Conservation (phyloP, 2,797 vertebrate species). For the Anas capensis region DNA sequence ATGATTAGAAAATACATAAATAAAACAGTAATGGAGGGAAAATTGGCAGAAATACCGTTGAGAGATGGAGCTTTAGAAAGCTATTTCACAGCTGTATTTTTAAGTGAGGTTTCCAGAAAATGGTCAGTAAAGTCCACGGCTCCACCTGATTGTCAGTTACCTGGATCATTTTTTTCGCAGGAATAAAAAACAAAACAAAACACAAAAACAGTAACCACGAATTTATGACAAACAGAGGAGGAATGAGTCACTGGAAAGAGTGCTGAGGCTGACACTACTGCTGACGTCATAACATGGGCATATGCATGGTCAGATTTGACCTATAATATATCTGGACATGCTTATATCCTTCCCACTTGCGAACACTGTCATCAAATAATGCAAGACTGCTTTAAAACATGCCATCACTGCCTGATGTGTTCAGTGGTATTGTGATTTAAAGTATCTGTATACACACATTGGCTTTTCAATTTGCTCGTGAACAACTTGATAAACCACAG, state of each 20-base stretch:
- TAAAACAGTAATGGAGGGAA: neutral
- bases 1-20: neutral
- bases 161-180: neutral
- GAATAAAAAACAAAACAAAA: neutral
- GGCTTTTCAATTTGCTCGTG: conserved; percentile 26
- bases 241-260: neutral
- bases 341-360: neutral
- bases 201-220: neutral
- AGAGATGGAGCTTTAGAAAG: neutral
- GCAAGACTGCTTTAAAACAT: neutral
- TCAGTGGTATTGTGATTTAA: neutral
- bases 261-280: neutral
- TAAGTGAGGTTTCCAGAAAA: neutral
- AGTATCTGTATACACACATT: neutral
- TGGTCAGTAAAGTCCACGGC: neutral
- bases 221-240: neutral
- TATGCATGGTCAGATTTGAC: neutral
- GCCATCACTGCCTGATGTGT: neutral
- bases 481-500: conserved; percentile 59
- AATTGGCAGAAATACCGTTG: neutral
- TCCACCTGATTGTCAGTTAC: neutral
- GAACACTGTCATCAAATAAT: neutral
- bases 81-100: neutral
- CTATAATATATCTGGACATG: neutral
- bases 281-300: neutral